Evolutionary conservation across 2,888 invertebrate genomes (phyloP), one percentile per base, ranked within the genome.

Genomic region (Stramonita haemastoma): DNA sequence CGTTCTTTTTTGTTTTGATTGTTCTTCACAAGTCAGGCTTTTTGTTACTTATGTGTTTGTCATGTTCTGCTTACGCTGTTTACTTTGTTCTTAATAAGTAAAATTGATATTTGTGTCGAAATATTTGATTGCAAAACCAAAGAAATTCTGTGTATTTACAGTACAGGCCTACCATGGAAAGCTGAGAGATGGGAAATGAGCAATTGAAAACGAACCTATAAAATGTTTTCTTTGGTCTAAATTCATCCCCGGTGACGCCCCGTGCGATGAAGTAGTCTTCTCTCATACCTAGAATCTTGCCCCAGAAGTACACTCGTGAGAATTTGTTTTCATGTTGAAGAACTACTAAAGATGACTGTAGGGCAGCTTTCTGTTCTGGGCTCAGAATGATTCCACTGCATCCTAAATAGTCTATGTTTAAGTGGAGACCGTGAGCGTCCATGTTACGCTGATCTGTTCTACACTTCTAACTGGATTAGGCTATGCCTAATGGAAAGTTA

Each of bases 311-410:
- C 88, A 98, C 97, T 95, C 97, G 97, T 29, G 97, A 96, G 95
- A 98, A 98, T 95, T 98, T 98, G 96, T 98, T 98, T 95, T 98
- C 98, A 91, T 97, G 97, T 96, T 98, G 97, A 79, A 98, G 96
- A 89, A 98, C 96, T 0, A 97, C 96, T 6, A 98, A 96, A 0
- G 98, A 98, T 95, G 98, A 98, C 94, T 98, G 97, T 22, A 98
- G 96, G 70, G 95, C 94, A 73, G 96, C 89, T 91, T 97, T 97
- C 93, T 98, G 97, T 96, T 98, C 98, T 5, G 97, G 97, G 86
- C 97, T 97, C 56, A 98, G 95, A 95, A 97, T 97, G 92, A 97
- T 96, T 19, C 98, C 98, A 91, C 97, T 97, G 88, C 97, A 96
- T 70, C 97, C 97, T 89, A 97, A 95, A 91, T 96, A 96, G 92